phyloP scores from a whole-genome alignment of 2,888 invertebrate genomes.

The Margaritifera margaritifera region DNA sequence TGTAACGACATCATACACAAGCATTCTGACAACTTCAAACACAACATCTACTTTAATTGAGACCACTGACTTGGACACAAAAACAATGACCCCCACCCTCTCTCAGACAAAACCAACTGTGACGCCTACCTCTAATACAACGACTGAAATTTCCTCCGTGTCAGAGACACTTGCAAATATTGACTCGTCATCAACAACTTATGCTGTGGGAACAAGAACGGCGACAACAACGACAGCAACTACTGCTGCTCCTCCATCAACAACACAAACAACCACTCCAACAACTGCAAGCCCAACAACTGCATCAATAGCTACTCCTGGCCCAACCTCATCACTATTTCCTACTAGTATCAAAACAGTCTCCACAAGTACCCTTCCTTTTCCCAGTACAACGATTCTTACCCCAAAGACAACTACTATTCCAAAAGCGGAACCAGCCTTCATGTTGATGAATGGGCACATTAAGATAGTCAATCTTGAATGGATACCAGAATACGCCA shows the following conservation, averaged over 20 bases:
- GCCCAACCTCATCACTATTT: neutral
- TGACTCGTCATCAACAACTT: no score
- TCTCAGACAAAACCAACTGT: no score
- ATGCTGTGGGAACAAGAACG: neutral
- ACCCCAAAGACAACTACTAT: neutral
- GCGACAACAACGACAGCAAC: neutral
- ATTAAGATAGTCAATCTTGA: no score
- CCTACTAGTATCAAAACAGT: constrained; percentile 3
- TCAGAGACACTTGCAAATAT: no score
- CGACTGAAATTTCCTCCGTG: no score
- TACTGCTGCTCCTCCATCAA: neutral
- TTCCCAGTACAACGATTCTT: neutral
- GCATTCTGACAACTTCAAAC: neutral
- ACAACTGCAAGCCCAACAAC: constrained; percentile 5
- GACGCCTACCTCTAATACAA: no score
- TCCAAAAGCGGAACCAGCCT: no score
- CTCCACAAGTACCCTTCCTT: neutral
- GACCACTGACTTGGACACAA: neutral
- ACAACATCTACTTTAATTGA: neutral
- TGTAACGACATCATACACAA: no score
- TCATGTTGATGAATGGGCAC: no score
- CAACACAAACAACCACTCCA: constrained; percentile 4
- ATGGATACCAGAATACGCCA: no score
- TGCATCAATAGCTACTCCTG: neutral
- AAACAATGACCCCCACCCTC: no score